Conservation (phyloP, 1,140 invertebrate species). For the Tetramorium parvispinum region DNA sequence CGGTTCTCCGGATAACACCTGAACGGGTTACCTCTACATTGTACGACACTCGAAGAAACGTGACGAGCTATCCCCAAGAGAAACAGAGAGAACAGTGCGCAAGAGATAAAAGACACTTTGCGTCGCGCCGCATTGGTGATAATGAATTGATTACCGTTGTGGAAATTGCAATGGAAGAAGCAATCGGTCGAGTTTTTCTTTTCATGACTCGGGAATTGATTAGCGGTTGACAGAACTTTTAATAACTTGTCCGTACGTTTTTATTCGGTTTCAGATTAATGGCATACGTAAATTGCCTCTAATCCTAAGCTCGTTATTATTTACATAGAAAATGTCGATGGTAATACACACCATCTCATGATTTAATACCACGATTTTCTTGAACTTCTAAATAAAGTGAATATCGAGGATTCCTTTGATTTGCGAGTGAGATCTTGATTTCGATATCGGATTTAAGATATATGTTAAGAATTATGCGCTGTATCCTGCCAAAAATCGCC, state of each 20-base stretch:
- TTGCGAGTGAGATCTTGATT: neutral
- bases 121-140: neutral
- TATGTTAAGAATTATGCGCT: neutral
- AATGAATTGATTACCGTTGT: slow-evolving; percentile 46
- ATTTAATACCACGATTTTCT: neutral
- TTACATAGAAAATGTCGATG: neutral
- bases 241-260: neutral
- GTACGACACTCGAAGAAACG: slow-evolving; percentile 61
- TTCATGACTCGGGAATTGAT: neutral
- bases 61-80: slow-evolving; percentile 45
- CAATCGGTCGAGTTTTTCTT: neutral
- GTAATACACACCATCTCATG: neutral
- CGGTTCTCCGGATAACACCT: slow-evolving; percentile 46
- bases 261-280: neutral
- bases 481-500: slow-evolving; percentile 16
- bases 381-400: neutral
- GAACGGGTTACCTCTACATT: slow-evolving; percentile 64
- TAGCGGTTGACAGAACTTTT: neutral
- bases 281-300: neutral
- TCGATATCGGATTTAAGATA: neutral
- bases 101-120: slow-evolving; percentile 5
- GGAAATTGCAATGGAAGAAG: slow-evolving; percentile 26
- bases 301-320: neutral
- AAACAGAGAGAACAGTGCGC: neutral
- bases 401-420: neutral